These are phyloP conservation scores for Eciton burchellii DNA, from an alignment of 1,140 invertebrate genomes.

Conservation along the genomic window DNA sequence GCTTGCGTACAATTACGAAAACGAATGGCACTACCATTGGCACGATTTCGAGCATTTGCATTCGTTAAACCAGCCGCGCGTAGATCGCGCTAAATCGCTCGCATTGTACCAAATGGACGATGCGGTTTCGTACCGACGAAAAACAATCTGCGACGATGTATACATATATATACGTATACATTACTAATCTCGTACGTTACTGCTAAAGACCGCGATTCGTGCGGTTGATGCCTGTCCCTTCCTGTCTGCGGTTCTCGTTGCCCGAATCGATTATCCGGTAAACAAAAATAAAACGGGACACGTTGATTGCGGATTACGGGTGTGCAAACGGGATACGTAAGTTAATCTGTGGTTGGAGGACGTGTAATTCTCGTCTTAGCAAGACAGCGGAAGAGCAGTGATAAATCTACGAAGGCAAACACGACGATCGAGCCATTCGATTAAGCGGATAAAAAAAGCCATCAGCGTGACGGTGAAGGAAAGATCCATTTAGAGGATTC, in stretches of 20 bases:
- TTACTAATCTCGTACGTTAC: slow-evolving; percentile 21
- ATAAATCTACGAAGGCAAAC: too few species aligned
- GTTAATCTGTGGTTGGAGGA: too few species aligned
- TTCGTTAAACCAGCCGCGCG: slow-evolving; percentile 38
- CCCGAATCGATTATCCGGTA: neutral
- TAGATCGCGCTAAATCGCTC: slow-evolving; percentile 51
- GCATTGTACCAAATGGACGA: slow-evolving; percentile 29
- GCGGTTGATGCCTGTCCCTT: neutral
- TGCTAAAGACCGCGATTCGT: neutral
- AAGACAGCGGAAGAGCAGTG: too few species aligned
- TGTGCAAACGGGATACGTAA: too few species aligned
- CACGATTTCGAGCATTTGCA: slow-evolving; percentile 55
- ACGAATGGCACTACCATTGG: slow-evolving; percentile 49
- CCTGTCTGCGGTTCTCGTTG: slow-evolving; percentile 5
- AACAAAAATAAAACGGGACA: neutral
- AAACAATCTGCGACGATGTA: slow-evolving; percentile 9
- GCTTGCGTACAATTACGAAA: slow-evolving; percentile 57
- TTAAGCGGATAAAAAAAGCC: too few species aligned
- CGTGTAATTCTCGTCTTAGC: too few species aligned
- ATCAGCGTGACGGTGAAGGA: too few species aligned
- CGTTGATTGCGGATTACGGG: too few species aligned
- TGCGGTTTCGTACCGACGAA: neutral
- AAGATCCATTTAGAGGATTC: too few species aligned
- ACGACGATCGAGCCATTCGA: too few species aligned
- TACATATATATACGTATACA: slow-evolving; percentile 4